Base-by-base conservation (phyloP, 2,797 vertebrate species). In the Ataeniobius toweri region DNA sequence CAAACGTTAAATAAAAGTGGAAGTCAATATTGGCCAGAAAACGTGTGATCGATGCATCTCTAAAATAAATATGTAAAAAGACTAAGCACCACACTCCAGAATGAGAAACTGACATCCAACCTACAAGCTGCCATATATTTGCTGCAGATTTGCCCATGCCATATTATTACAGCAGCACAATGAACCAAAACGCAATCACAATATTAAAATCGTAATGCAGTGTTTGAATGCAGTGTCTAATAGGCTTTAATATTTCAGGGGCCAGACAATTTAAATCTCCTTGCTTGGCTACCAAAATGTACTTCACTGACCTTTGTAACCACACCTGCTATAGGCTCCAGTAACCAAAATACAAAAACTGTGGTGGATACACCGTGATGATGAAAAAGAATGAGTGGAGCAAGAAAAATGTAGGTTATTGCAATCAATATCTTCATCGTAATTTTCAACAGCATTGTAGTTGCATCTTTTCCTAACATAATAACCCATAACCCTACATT, bases 111-210 rank as follows among this genome's bases (percentile, higher is more conserved):
- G 12, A 79, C 46, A 74, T 31, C 28, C 56, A 71, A 83, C 70
- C 79, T 74, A 77, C 79, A 82, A 88, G 85, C 77, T 28, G 26
- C 58, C 58, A 28, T 26, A 26, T 58, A 26, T 70, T 78, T 86
- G 86, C 68, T 73, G 77, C 68, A 73, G 76, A 73, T 69, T 75
- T 76, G 65, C 22, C 71, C n/a, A 14, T 48, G 85, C 82, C 85
- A 88, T 85, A 89, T 90, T 89, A 87, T 83, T 85, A 83, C 63
- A 61, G 77, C 80, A 83, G 80, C 85, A 85, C 78, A 61, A 61
- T 31, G 59, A 61, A 31, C 28, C 16, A 63, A 63, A 63, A 31
- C 6, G 31, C 31, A 63, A 51, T 51, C 16, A 51, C 50, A 51
- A 51, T 51, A 51, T 51, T 18, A 1, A 6, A 63, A 20, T 63